Conservation (phyloP, 2,888 invertebrate genomes). For the Caenorhabditis parvicauda region DNA sequence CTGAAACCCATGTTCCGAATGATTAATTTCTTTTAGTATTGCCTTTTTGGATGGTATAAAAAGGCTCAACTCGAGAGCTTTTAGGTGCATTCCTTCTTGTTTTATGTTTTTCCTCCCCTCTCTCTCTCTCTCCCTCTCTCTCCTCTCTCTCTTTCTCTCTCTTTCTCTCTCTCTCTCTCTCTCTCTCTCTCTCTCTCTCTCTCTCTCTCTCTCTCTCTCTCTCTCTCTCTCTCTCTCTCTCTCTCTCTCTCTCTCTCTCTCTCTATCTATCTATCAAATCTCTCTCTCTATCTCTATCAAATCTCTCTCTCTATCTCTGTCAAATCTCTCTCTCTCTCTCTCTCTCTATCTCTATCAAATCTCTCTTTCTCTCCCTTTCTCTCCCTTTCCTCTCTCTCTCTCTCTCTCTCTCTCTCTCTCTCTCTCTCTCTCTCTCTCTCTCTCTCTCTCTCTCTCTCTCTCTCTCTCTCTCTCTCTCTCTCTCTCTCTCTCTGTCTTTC, state of each 20-base stretch:
- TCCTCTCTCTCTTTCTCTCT: neutral
- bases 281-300: neutral
- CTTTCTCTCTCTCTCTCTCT: too few species aligned
- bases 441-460: conserved; percentile 1
- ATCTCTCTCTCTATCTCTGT: conserved; percentile 2
- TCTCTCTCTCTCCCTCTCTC: too few species aligned
- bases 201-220: neutral
- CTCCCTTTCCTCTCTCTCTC: conserved; percentile 4
- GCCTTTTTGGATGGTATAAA: too few species aligned
- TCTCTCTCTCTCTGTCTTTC: neutral
- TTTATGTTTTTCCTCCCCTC: too few species aligned
- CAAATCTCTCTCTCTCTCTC: neutral
- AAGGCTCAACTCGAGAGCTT: too few species aligned
- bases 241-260: neutral
- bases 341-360: neutral
- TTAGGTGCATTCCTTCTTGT: too few species aligned
- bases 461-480: conserved; percentile 1
- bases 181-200: conserved; percentile 1
- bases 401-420: conserved; percentile 2
- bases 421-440: conserved; percentile 2
- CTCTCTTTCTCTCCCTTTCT: neutral
- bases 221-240: neutral
- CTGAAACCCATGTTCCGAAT: too few species aligned
- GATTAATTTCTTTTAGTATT: too few species aligned
- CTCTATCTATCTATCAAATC: neutral